A percentile compares a stretch with the other conserved stretches of the same genome.
phyloP scores from a whole-genome alignment of 2,888 invertebrate genomes.

The Brenthis hecate region DNA sequence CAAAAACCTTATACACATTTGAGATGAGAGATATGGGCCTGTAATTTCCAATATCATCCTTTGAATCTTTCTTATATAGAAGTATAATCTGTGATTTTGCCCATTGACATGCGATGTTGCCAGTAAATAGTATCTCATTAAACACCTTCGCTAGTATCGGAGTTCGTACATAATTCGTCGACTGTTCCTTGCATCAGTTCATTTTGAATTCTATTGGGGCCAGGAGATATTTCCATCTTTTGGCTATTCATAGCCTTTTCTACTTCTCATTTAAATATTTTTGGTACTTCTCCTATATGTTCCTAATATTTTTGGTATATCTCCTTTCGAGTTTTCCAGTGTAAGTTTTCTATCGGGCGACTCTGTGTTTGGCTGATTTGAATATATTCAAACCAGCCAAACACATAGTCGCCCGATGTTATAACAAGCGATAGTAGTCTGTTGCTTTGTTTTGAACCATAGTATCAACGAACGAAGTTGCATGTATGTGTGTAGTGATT shows the following conservation, averaged over 20 bases:
- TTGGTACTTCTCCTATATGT: slow-evolving; percentile 14
- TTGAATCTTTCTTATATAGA: slow-evolving; percentile 38
- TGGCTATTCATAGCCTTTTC: slow-evolving; percentile 35
- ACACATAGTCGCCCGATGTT: too few relatives aligned
- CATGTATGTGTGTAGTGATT: slow-evolving; percentile 12
- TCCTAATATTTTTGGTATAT: too few relatives aligned
- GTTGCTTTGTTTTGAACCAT: slow-evolving; percentile 33
- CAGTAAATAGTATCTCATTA: slow-evolving; percentile 35
- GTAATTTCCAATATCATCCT: slow-evolving; percentile 17
- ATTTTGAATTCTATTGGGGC: slow-evolving; percentile 41
- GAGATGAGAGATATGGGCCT: slow-evolving; percentile 39
- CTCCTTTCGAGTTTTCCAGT: neutral
- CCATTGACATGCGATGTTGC: slow-evolving; percentile 34
- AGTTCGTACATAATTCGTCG: slow-evolving; percentile 20
- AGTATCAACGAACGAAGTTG: neutral
- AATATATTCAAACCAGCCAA: neutral
- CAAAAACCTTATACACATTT: slow-evolving; percentile 38
- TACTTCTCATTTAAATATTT: slow-evolving; percentile 33
- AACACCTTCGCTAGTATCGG: slow-evolving; percentile 39
- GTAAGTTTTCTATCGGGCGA: neutral
- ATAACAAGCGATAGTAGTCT: slow-evolving; percentile 23
- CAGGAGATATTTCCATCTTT: slow-evolving; percentile 40
- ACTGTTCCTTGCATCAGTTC: slow-evolving; percentile 38
- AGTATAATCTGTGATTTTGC: slow-evolving; percentile 38
- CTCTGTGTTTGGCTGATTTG: neutral